These are phyloP conservation scores for Mustela nigripes DNA, from an alignment of 2,113 vertebrate species.

Conservation along the genomic window DNA sequence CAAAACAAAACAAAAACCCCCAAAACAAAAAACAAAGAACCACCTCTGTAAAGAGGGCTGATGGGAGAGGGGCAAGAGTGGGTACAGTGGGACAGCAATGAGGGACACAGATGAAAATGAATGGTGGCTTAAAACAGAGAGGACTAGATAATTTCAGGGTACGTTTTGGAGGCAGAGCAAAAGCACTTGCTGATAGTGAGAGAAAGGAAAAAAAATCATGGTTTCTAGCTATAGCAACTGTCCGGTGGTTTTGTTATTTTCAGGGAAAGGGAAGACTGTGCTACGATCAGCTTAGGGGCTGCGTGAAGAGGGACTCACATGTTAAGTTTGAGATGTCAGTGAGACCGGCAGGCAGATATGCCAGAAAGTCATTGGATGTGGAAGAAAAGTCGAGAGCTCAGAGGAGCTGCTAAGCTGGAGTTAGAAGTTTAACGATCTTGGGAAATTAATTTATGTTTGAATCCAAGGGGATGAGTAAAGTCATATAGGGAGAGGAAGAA, in stretches of 20 bases:
- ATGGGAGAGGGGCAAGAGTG: background rate
- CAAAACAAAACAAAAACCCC: too few species aligned
- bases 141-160: background rate
- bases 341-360: background rate
- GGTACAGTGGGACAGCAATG: background rate
- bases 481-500: background rate
- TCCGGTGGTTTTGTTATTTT: background rate
- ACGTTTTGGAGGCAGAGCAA: background rate
- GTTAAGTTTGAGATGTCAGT: background rate
- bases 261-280: background rate
- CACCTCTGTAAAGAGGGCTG: background rate
- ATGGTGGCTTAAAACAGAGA: background rate
- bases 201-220: background rate
- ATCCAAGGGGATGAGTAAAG: background rate
- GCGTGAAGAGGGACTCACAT: background rate
- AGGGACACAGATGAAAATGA: background rate
- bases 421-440: background rate
- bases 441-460: constrained; percentile 1
- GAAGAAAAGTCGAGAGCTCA: background rate
- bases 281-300: background rate
- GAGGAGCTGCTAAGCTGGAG: background rate
- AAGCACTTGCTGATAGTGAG: background rate
- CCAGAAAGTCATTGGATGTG: background rate
- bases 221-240: background rate
- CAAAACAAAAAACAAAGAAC: background rate